Conservation (phyloP, 2,113 vertebrate species). For the Athene cunicularia region DNA sequence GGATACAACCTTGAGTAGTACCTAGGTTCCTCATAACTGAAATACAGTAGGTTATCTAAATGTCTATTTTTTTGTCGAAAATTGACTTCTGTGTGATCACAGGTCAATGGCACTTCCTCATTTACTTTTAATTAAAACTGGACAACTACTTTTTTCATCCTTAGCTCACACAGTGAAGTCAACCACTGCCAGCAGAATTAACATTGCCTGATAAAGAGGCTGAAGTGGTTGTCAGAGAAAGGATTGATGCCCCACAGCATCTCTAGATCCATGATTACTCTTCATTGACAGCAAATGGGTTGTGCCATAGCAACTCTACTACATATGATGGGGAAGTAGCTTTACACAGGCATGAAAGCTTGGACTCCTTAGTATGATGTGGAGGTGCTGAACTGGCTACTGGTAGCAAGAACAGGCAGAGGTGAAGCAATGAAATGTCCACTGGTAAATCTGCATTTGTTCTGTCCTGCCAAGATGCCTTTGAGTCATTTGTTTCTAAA, state of each 20-base stretch:
- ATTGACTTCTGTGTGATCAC: not conserved
- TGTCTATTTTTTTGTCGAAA: not conserved
- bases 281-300: not conserved
- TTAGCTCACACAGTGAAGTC: not conserved
- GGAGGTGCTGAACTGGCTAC: not conserved
- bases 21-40: not conserved
- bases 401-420: not conserved
- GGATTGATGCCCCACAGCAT: not conserved
- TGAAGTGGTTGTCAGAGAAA: not conserved
- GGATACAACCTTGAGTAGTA: not conserved
- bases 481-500: not conserved
- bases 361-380: fast-evolving
- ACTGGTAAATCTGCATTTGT: not conserved
- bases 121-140: not conserved
- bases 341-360: not conserved
- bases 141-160: not conserved
- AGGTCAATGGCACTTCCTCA: not conserved
- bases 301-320: not conserved
- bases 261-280: not conserved
- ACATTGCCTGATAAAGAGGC: not conserved
- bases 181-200: not conserved
- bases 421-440: not conserved
- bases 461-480: not conserved
- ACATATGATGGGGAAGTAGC: not conserved
- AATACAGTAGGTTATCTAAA: not conserved